Percentiles rank a stretch among this genome's conserved stretches.
phyloP scores from a whole-genome alignment of 2,113 vertebrate genomes.

The Gallinago media region DNA sequence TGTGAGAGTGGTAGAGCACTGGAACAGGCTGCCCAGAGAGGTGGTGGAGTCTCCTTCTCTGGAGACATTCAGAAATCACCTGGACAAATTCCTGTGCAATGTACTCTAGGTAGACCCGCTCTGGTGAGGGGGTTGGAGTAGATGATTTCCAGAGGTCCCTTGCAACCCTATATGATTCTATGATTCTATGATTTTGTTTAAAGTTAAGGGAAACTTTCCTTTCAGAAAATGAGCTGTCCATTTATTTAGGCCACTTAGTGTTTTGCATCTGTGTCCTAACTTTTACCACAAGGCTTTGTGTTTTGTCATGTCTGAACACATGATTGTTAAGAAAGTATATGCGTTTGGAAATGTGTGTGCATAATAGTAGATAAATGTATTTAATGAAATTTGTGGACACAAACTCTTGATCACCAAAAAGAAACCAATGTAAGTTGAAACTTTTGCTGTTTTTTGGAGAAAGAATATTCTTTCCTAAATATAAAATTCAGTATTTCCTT shows the following conservation, averaged over 20 bases:
- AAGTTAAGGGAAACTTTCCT: not conserved
- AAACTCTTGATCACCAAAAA: not conserved
- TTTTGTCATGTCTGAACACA: not conserved
- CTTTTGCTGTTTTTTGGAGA: fast-evolving
- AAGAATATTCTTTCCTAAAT: not conserved
- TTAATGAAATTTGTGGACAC: not conserved
- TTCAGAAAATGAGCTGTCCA: not conserved
- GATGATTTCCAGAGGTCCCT: too few relatives aligned
- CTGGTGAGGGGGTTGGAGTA: too few relatives aligned
- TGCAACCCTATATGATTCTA: too few relatives aligned
- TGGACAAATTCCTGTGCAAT: too few relatives aligned
- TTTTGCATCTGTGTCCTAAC: not conserved
- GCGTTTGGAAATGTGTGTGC: not conserved
- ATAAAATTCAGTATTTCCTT: not conserved
- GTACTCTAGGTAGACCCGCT: too few relatives aligned
- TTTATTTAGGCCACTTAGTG: not conserved
- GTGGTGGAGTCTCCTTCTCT: too few relatives aligned
- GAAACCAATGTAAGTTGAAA: not conserved
- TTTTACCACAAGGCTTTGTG: not conserved
- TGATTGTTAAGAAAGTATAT: not conserved
- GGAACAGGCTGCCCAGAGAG: too few relatives aligned
- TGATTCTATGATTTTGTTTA: not conserved
- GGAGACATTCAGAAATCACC: too few relatives aligned
- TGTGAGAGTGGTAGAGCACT: too few relatives aligned
- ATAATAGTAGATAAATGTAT: not conserved